Conservation (phyloP, 2,113 vertebrate species). For the Ovibos moschatus region DNA sequence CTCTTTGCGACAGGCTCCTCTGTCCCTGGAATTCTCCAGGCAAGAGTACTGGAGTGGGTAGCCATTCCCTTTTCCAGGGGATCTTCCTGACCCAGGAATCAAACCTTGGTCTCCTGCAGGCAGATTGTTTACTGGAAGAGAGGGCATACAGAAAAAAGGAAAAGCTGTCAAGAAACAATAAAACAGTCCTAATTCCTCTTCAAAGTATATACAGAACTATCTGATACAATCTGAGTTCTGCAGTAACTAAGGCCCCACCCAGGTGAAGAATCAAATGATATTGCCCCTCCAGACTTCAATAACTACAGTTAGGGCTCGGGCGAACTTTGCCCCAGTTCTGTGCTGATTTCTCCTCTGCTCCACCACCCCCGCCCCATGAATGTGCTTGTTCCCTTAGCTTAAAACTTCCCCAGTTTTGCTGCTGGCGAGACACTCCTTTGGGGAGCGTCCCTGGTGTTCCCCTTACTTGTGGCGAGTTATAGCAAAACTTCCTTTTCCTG, state of each 20-base stretch:
- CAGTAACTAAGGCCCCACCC: background rate
- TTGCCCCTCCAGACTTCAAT: background rate
- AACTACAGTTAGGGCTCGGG: background rate
- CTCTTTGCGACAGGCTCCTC: background rate
- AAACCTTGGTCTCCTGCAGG: background rate
- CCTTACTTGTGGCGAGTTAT: background rate
- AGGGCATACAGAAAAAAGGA: background rate
- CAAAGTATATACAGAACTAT: background rate
- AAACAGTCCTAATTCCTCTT: background rate
- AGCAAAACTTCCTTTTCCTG: background rate
- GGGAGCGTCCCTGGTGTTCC: background rate
- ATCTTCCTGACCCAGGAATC: background rate
- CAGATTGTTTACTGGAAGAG: background rate
- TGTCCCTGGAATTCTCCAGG: background rate
- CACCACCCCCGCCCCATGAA: background rate
- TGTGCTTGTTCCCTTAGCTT: background rate
- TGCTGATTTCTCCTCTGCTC: background rate
- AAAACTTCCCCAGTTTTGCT: background rate
- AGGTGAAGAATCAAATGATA: background rate
- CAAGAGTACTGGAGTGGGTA: background rate
- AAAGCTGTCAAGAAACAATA: background rate
- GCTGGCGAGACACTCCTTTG: background rate
- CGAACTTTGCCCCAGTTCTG: background rate
- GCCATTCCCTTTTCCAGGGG: background rate
- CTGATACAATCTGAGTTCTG: background rate